These are phyloP conservation scores for Lucilia sericata DNA, from an alignment of 1,140 invertebrate genomes.

Conservation along the genomic window DNA sequence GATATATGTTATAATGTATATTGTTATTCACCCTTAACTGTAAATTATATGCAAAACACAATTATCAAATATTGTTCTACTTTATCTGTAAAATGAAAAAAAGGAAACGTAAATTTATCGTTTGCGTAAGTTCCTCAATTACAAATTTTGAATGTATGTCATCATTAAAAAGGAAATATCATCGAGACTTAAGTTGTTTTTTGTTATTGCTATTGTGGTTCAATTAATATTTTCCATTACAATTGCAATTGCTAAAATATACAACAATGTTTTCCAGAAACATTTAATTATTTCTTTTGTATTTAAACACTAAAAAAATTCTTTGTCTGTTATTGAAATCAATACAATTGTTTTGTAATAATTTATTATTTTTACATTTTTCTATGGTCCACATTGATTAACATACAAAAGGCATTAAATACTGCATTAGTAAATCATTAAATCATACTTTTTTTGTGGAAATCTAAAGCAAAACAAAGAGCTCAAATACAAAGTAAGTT, in stretches of 20 bases:
- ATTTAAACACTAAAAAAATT: too few relatives aligned
- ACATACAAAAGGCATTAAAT: conserved; percentile 43
- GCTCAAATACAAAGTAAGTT: conserved; percentile 27
- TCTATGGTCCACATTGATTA: not conserved
- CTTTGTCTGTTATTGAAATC: not conserved
- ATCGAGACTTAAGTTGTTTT: not conserved
- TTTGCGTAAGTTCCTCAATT: conserved; percentile 14
- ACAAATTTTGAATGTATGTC: conserved; percentile 8
- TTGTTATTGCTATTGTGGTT: too few relatives aligned
- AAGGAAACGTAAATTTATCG: conserved; percentile 1
- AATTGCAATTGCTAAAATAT: not conserved
- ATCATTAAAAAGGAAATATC: conserved; percentile 9
- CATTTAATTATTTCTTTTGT: too few relatives aligned
- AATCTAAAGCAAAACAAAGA: not conserved
- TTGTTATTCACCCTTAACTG: not conserved
- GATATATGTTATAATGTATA: too few relatives aligned
- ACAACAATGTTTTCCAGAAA: too few relatives aligned
- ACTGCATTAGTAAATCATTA: conserved; percentile 43
- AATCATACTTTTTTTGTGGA: conserved; percentile 26
- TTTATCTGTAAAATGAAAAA: not conserved
- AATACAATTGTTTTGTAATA: not conserved
- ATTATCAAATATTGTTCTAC: not conserved
- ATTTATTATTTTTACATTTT: not conserved
- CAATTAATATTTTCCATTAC: not conserved
- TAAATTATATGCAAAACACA: not conserved